Conservation (phyloP, 23 tunicate genomes). For the Trididemnum clinides region DNA sequence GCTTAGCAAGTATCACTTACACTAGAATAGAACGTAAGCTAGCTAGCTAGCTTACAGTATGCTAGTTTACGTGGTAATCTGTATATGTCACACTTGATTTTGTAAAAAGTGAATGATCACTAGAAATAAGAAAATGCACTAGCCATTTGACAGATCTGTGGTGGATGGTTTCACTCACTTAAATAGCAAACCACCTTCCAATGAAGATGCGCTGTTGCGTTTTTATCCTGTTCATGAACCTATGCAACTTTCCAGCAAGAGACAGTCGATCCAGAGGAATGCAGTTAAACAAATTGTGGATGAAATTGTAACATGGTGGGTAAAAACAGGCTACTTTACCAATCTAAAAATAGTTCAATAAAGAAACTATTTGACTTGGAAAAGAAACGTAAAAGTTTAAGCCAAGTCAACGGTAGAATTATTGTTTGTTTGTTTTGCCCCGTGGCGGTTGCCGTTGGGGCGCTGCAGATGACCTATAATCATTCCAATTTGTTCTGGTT, state of each 20-base stretch:
- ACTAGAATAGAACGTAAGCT: too few species aligned
- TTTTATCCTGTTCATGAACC: neutral
- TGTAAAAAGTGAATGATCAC: too few species aligned
- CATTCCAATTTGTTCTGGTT: too few species aligned
- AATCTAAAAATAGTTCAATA: neutral
- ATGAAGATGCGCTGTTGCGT: neutral
- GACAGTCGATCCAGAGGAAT: neutral
- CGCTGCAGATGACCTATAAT: too few species aligned
- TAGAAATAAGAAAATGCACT: neutral
- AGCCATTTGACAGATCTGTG: neutral
- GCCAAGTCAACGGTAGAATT: too few species aligned
- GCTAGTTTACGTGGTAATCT: too few species aligned
- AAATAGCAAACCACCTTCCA: neutral
- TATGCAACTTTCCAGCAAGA: neutral
- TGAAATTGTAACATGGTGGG: neutral
- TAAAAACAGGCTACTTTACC: neutral
- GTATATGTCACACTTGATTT: too few species aligned
- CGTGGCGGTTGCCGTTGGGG: too few species aligned
- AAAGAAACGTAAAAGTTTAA: neutral
- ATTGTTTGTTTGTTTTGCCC: too few species aligned
- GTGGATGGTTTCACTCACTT: neutral
- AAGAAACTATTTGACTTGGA: neutral
- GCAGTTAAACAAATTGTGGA: neutral
- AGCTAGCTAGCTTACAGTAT: too few species aligned
- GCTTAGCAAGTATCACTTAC: too few species aligned